A percentile compares a stretch with the other conserved stretches of the same genome.
Evolutionary conservation across 35 echinoderm and acorn worm genomes (phyloP).

Genomic region (Ptychodera flava): DNA sequence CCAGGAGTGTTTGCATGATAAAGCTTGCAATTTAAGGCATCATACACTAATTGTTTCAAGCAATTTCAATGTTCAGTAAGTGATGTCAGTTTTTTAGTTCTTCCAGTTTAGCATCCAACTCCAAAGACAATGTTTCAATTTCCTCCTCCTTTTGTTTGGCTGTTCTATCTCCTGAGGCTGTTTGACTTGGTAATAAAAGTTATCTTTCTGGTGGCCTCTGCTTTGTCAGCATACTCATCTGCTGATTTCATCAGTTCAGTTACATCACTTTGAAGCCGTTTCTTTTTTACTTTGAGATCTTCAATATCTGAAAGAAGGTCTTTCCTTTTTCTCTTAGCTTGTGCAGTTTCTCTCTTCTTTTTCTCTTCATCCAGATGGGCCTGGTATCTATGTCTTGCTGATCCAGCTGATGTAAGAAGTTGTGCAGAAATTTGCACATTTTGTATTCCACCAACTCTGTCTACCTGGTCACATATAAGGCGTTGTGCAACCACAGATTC

Average conservation of each 20-base stretch:
- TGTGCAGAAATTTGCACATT: slow-evolving; percentile 21
- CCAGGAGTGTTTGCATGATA: not conserved
- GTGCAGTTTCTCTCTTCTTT: slow-evolving; percentile 20
- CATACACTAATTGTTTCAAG: not conserved
- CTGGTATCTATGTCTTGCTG: slow-evolving; percentile 49
- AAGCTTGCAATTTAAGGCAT: not conserved
- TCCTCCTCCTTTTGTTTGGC: slow-evolving; percentile 24
- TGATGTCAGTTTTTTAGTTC: slow-evolving; percentile 36
- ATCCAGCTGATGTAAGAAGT: slow-evolving; percentile 26
- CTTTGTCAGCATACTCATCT: slow-evolving; percentile 53
- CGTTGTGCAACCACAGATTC: slow-evolving; percentile 37
- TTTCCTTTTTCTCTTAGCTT: slow-evolving; percentile 30
- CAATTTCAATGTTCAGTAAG: too few relatives aligned
- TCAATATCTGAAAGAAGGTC: slow-evolving; percentile 35
- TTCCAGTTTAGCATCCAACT: slow-evolving; percentile 37
- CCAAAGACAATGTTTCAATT: not conserved
- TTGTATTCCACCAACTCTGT: slow-evolving; percentile 46
- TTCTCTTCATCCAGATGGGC: slow-evolving; percentile 50
- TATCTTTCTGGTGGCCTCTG: slow-evolving; percentile 38
- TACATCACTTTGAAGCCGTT: slow-evolving; percentile 44
- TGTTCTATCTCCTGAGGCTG: slow-evolving; percentile 47
- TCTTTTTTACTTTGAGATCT: slow-evolving; percentile 43
- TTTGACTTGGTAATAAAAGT: slow-evolving; percentile 54
- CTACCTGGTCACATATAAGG: slow-evolving; percentile 51
- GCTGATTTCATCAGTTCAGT: slow-evolving; percentile 47